phyloP scores from a whole-genome alignment of 2,888 invertebrate genomes.

The Escarpia spicata region DNA sequence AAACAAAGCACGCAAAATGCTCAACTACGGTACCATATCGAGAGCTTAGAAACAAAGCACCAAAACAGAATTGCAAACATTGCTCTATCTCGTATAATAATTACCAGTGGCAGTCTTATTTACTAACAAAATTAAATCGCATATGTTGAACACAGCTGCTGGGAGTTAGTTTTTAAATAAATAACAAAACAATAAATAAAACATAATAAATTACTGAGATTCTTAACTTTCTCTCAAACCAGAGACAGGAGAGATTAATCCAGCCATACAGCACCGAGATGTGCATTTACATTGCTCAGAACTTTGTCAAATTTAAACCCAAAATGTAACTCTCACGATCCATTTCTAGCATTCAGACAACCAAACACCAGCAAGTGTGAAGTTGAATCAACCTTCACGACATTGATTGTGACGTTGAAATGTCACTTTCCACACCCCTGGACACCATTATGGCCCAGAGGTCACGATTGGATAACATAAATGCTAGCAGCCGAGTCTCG shows the following conservation, averaged over 20 bases:
- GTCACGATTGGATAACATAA: neutral
- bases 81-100: neutral
- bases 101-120: neutral
- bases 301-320: neutral
- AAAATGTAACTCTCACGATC: neutral
- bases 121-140: neutral
- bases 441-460: neutral
- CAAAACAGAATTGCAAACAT: neutral
- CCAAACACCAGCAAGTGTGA: neutral
- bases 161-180: neutral
- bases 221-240: neutral
- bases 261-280: neutral
- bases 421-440: neutral
- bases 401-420: neutral
- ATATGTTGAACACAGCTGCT: neutral
- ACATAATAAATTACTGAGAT: constrained; percentile 8
- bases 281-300: neutral
- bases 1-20: neutral
- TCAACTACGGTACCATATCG: neutral
- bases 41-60: neutral
- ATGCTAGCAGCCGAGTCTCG: neutral
- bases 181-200: neutral
- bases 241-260: neutral
- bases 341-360: neutral
- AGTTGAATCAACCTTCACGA: neutral